Conservation (phyloP, 37 sponge, comb jelly and placozoan genomes). For the Beroe ovata region DNA sequence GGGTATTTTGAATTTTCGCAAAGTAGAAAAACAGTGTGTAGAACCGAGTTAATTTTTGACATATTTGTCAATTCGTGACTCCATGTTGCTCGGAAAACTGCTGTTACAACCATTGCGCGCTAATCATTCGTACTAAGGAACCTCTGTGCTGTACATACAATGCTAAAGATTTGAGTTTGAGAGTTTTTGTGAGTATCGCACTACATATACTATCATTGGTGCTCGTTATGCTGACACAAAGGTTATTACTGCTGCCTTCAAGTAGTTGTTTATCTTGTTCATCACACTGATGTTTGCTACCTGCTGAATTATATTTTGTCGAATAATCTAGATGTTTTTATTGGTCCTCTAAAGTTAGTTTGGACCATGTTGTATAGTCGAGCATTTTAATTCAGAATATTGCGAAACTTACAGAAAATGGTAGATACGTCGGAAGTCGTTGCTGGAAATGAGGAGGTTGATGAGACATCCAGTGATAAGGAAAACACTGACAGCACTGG, state of each 20-base stretch:
- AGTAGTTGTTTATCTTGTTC: not conserved
- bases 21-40: too few species aligned
- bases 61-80: too few species aligned
- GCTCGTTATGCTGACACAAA: not conserved
- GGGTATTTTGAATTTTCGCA: too few species aligned
- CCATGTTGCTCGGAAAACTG: too few species aligned
- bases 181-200: not conserved
- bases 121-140: not conserved
- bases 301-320: too few species aligned
- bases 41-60: too few species aligned
- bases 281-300: not conserved
- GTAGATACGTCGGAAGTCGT: not conserved
- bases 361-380: not conserved
- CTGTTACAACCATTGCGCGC: not conserved
- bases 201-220: not conserved
- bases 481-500: not conserved
- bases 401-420: not conserved
- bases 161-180: not conserved
- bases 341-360: too few species aligned
- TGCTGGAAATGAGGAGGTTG: not conserved
- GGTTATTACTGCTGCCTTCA: not conserved
- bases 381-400: not conserved
- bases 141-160: not conserved
- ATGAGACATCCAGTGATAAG: not conserved
- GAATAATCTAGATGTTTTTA: too few species aligned